Evolutionary conservation across 2,888 invertebrate genomes (phyloP), one percentile per base, ranked within the genome.

Genomic region (Mythimna lalbum): DNA sequence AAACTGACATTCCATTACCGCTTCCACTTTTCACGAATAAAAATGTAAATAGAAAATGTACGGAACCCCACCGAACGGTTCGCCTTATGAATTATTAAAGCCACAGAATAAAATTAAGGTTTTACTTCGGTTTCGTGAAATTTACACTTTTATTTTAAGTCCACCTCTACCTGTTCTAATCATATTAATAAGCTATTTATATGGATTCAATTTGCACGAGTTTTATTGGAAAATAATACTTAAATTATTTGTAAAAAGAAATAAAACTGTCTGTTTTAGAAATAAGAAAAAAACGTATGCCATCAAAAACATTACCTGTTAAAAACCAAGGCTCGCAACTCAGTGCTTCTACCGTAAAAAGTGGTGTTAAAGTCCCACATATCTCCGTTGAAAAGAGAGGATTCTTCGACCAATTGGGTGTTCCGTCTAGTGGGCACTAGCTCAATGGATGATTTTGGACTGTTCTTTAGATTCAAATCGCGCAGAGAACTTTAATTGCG

Each of bases 71-170:
- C 77, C 79, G 85, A 89, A 87, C 85, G 87, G 87, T 85, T 69
- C 73, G 73, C 80, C 90, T 90, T 88, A 90, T 90, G 91, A 90
- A 90, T 90, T 90, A 90, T 90, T 90, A 82, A 90, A 86, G 73
- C 66, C 80, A 68, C 73, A 82, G 87, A 86, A 90, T 88, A 86
- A 90, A 90, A 88, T 90, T 87, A 89, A 84, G 83, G 77, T 76
- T 65, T 78, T 80, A 87, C 86, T 85, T 82, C 76, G 62, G 73
- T 73, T 70, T 64, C 77, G 70, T 76, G 71, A 81, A 81, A 78
- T 86, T 81, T 75, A 80, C 81, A 86, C 81, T 85, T n/a, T 80
- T 80, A 76, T 84, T 82, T 81, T 70, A 76, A 78, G 69, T 73
- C 68, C 68, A 63, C 49, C 60, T 71, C 19, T 55, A 78, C 60